Evolutionary conservation across 2,113 vertebrate species (phyloP).

Genomic region (Prolemur simus): DNA sequence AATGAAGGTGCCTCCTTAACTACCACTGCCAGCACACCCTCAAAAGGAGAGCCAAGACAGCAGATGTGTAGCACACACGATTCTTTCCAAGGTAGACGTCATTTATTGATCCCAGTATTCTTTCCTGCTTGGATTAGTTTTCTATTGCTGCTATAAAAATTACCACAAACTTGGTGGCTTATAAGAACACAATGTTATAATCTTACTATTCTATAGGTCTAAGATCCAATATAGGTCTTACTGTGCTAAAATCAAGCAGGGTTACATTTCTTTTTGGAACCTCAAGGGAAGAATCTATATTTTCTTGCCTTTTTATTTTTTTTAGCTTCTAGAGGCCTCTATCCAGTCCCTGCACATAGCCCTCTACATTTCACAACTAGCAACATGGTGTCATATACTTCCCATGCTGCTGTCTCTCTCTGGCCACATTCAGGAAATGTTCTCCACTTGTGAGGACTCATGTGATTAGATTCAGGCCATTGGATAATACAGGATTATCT

Average conservation of each 20-base stretch:
- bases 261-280: neutral
- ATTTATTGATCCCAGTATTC: neutral
- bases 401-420: neutral
- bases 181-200: neutral
- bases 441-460: neutral
- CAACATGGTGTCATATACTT: neutral
- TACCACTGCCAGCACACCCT: neutral
- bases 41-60: neutral
- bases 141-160: neutral
- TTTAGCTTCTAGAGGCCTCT: neutral
- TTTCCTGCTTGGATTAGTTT: neutral
- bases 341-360: neutral
- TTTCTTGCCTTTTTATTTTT: neutral
- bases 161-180: neutral
- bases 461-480: neutral
- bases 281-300: neutral
- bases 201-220: neutral
- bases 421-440: neutral
- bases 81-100: neutral
- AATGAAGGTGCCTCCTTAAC: neutral
- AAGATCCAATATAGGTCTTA: neutral
- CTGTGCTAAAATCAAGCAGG: neutral
- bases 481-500: neutral
- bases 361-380: neutral
- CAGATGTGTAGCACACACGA: neutral